Evolutionary conservation across 2,797 vertebrate species (phyloP).

Genomic region (Mus spretus): DNA sequence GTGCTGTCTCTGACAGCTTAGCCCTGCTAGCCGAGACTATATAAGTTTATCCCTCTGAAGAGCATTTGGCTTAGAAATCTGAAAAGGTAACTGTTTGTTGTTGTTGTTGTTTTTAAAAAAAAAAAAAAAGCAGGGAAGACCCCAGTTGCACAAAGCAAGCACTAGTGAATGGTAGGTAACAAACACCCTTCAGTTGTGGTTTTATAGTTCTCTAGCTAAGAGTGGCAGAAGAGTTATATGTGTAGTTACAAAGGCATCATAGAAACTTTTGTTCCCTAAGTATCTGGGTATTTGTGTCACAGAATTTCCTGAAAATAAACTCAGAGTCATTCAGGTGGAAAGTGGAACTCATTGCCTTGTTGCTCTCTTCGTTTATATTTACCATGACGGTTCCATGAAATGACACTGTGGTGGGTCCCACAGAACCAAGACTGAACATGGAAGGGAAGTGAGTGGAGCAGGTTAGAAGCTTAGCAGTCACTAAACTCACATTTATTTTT

Average conservation of each 20-base stretch:
- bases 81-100: background rate
- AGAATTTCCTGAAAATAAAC: slow-evolving; percentile 22
- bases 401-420: background rate
- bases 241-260: background rate
- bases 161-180: background rate
- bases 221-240: slow-evolving; percentile 4
- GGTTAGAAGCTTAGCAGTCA: background rate
- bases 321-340: slow-evolving; percentile 23
- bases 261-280: background rate
- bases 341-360: background rate
- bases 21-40: background rate
- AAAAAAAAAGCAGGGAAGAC: background rate
- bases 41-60: slow-evolving; percentile 10
- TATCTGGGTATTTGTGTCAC: background rate
- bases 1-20: background rate
- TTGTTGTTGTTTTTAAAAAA: no score
- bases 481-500: slow-evolving; percentile 93
- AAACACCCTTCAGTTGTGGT: background rate
- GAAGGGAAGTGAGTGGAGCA: slow-evolving; percentile 15
- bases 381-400: background rate
- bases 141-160: background rate
- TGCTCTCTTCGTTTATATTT: background rate
- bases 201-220: background rate
- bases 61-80: slow-evolving; percentile 47
- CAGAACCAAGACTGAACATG: slow-evolving; percentile 3